These are phyloP conservation scores for Pogonus chalceus DNA, from an alignment of 1,140 invertebrate genomes.

Conservation along the genomic window DNA sequence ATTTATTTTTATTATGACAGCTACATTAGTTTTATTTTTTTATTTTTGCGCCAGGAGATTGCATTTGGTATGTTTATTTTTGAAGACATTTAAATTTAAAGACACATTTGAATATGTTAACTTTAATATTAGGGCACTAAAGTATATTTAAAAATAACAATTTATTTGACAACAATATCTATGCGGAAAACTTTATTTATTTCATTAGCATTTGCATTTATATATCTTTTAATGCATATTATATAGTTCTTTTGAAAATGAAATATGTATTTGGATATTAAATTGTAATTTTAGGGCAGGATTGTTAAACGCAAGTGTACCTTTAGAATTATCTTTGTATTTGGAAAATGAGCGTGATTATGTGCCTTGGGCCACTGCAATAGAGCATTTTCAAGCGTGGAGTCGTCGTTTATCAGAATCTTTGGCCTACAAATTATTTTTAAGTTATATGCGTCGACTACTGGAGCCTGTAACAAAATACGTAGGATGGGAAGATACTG, in stretches of 20 bases:
- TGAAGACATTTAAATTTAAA: too few relatives aligned
- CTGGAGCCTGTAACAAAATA: conserved; percentile 48
- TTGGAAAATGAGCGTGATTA: conserved; percentile 61
- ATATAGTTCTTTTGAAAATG: too few relatives aligned
- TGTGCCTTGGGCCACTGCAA: conserved; percentile 62
- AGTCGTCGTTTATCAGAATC: conserved; percentile 55
- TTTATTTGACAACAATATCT: too few relatives aligned
- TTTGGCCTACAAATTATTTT: conserved; percentile 51
- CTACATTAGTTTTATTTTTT: too few relatives aligned
- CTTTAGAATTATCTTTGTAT: conserved; percentile 58
- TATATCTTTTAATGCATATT: too few relatives aligned
- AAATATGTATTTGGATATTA: conserved; percentile 1
- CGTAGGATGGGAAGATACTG: conserved; percentile 57
- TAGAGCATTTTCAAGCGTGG: conserved; percentile 58
- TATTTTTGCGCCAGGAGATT: too few relatives aligned
- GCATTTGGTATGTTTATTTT: too few relatives aligned
- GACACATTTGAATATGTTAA: too few relatives aligned
- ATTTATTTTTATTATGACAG: too few relatives aligned
- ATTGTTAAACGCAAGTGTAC: conserved; percentile 54
- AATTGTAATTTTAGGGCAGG: conserved; percentile 48
- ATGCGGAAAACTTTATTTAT: conserved; percentile 12
- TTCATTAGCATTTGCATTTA: conserved; percentile 4
- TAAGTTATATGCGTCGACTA: conserved; percentile 49
- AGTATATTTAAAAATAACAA: too few relatives aligned
- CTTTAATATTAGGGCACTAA: too few relatives aligned